phyloP scores from a whole-genome alignment of 2,797 vertebrate genomes.

The Heterohyrax brucei region DNA sequence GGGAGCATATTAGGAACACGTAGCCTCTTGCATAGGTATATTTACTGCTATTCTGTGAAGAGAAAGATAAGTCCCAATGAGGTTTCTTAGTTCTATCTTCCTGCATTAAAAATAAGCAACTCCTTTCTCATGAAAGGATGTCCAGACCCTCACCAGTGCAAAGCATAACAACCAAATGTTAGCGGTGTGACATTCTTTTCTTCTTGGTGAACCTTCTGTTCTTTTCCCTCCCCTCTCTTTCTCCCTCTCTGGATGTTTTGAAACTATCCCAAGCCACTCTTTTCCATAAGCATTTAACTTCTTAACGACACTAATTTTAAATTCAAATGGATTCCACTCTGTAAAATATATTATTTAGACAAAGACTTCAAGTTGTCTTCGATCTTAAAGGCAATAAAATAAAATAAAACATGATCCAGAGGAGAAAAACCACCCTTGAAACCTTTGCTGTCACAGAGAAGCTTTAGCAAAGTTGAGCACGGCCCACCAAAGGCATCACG shows the following conservation, averaged over 20 bases:
- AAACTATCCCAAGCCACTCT: neutral
- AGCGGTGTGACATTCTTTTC: neutral
- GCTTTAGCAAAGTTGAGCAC: neutral
- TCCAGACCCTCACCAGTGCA: neutral
- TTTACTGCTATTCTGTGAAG: neutral
- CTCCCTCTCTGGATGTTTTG: neutral
- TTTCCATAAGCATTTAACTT: slow-evolving; percentile 7
- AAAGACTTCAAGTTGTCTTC: slow-evolving; percentile 4
- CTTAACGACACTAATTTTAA: slow-evolving; percentile 9
- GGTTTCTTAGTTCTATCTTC: slow-evolving; percentile 64
- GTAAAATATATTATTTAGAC: slow-evolving; percentile 40
- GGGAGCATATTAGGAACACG: neutral
- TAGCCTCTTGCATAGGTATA: neutral
- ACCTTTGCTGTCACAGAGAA: neutral
- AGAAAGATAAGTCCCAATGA: slow-evolving; percentile 75
- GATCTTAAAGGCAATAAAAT: neutral
- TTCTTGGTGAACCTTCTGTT: neutral
- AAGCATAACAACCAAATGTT: slow-evolving; percentile 11
- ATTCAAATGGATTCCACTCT: slow-evolving; percentile 2
- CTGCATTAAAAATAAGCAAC: slow-evolving; percentile 58
- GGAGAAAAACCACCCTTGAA: neutral
- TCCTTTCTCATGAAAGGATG: slow-evolving; percentile 36
- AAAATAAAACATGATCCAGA: neutral
- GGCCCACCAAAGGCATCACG: neutral
- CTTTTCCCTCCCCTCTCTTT: neutral